Conservation (phyloP, 2,888 invertebrate species). For the Philonicus albiceps region DNA sequence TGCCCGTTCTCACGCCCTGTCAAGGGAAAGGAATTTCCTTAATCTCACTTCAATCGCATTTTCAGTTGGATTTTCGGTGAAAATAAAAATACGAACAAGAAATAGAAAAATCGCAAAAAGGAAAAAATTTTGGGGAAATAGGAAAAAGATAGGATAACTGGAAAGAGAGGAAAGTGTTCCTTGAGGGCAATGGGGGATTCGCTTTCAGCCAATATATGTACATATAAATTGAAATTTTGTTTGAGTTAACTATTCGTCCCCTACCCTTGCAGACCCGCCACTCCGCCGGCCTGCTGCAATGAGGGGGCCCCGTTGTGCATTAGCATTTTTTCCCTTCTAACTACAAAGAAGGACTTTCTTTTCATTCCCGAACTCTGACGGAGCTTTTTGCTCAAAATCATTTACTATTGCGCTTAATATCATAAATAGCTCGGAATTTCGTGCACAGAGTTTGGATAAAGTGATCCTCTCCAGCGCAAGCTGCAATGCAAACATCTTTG, state of each 20-base stretch:
- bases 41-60: conserved; percentile 38
- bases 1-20: neutral
- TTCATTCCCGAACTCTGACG: neutral
- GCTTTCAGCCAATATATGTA: conserved; percentile 44
- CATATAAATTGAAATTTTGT: conserved; percentile 49
- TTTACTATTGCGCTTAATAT: neutral
- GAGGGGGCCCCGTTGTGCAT: neutral
- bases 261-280: neutral
- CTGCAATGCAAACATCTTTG: neutral
- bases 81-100: conserved; percentile 14
- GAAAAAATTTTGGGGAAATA: neutral
- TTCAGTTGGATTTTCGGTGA: conserved; percentile 37
- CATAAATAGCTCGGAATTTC: neutral
- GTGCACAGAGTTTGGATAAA: neutral
- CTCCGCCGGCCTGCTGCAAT: neutral
- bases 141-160: neutral
- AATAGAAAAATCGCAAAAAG: neutral
- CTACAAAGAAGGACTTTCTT: neutral
- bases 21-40: conserved; percentile 38
- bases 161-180: conserved; percentile 19
- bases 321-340: neutral
- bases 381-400: neutral
- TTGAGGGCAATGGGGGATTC: conserved; percentile 18
- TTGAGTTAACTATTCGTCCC: conserved; percentile 36
- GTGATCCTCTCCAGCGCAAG: neutral